Evolutionary conservation across 2,113 vertebrate species (phyloP), one percentile per base, ranked within the genome.

Genomic region (Lethenteron reissneri): DNA sequence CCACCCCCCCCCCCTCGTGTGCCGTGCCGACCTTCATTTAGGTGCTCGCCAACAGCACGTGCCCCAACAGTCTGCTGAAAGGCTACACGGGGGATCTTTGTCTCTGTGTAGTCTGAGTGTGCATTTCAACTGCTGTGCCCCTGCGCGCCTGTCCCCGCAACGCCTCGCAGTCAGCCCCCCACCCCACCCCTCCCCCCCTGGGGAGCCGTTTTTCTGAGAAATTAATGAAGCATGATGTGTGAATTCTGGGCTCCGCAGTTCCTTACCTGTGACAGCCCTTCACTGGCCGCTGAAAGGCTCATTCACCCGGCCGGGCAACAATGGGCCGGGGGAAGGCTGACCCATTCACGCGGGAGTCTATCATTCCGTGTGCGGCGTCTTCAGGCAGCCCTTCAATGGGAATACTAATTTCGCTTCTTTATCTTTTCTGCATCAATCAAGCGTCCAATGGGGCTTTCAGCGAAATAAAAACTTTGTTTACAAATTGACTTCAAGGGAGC

Each of bases 231-330:
- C 64, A 25, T 68, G 25, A n/a, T 68, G 64, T 68, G 64, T 68
- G 64, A 68, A 68, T 68, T 25, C n/a, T 68, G n/a, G 9, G 64
- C 41, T 41, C 64, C n/a, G 64, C 64, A 11, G 64, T 25, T 25
- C 10, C 64, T 68, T 68, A 68, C 64, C 64, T 68, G 64, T 68
- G 64, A 68, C 64, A 68, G 64, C 64, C 25, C 64, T 25, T 68
- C 64, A 68, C 64, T 68, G 64, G 8, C 64, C 64, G 64, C 64
- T 68, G n/a, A 68, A 68, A 68, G 25, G 64, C n/a, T 25, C 64
- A 68, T 68, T 68, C 64, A 68, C 64, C n/a, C 64, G 64, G n/a
- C 2, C 25, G 64, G 64, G 64, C 41, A 41, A 68, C 64, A 68
- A 68, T 68, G 64, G 64, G 64, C 64, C 41, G 5, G 25, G 9